Base-by-base conservation (phyloP, 1,140 invertebrate genomes). In the Heliconius hermathena region DNA sequence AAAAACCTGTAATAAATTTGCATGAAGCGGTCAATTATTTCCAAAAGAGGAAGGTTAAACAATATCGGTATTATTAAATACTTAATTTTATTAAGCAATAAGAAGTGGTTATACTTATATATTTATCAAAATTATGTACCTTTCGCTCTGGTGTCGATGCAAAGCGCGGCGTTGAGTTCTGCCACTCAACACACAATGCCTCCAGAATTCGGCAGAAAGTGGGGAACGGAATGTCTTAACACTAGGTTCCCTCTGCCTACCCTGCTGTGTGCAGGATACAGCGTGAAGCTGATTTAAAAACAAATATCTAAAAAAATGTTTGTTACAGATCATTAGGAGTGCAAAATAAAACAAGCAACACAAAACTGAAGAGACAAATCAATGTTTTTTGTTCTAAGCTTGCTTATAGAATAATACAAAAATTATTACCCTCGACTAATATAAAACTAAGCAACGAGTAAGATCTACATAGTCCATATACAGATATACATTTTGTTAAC, bases 11-110 rank as follows among this genome's bases (percentile, higher is more conserved):
- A 36, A 89, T 89, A 1, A 52, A 87, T 66, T 86, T 94, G 74
- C 22, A 85, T 38, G 91, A 94, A 52, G 92, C 92, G 54, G 79
- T 90, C 41, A 81, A 82, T 73, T 90, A 86, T 82, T 93, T 93
- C 74, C 84, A 87, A 84, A 84, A 70, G 20, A 38, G 38, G 46
- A 81, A 73, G 36, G 20, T 38, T 18, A 72, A 72, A 26, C 36
- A 29, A 26, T 1, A 29, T 4, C 60, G 60, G 60, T 66, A 66
- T 29, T 66, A 66, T 66, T 18, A 5, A 26, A 66, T 13, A 66
- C 26, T 16, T 57, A 22, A 3, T 57, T 57, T 57, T n/a, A 11
- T 57, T n/a, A 11, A 9, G 9, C 6, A 4, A 22, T 57, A 22
- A n/a, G 20, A 57, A 20, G 54, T 22, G 54, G 8, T 8, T 57